Evolutionary conservation across 2,797 vertebrate species (phyloP), one percentile per base, ranked within the genome.

Genomic region (Sebastes miniatus): DNA sequence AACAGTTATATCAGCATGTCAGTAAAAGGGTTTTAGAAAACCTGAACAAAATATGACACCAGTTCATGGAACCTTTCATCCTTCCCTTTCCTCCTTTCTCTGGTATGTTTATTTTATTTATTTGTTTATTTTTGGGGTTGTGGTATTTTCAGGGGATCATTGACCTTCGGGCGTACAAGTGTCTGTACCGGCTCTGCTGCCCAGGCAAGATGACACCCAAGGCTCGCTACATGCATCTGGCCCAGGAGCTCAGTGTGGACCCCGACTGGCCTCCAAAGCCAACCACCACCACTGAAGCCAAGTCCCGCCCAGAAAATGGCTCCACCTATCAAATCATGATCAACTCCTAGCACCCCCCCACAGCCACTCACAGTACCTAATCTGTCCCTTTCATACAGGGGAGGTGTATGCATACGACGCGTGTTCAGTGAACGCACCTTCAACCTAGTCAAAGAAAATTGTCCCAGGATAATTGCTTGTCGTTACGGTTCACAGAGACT

Each of bases 251-350:
- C 79, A 93, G 96, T 56, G 95, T 98, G 62, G 99, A 99, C 90
- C 99, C 98, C 0, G 97, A 99, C 84, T 99, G 99, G 99, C 99
- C 99, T 18, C 99, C 99, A 54, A 99, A 98, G 92, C 98, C 98
- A 80, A 97, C 97, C 84, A 99, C 98, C 52, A 99, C 97, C 56
- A 99, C 97, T 2, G 99, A 99, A 95, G 99, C 98, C 3, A 99
- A 97, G 93, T 84, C 92, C 65, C 81, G 87, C 36, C 95, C 95
- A 47, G 96, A 95, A 86, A 98, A 97, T 1, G 95, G 96, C 69
- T 94, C 95, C 63, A 77, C 86, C 20, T 97, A 96, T 96, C 96
- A 96, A 83, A 95, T 97, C 68, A 93, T 96, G 85, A 94, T 95
- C 43, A 77, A 95, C 76, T 97, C 97, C 25, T 98, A 98, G 95